These are phyloP conservation scores for Neoaliturus tenellus DNA, from an alignment of 2,888 invertebrate genomes.

Conservation along the genomic window DNA sequence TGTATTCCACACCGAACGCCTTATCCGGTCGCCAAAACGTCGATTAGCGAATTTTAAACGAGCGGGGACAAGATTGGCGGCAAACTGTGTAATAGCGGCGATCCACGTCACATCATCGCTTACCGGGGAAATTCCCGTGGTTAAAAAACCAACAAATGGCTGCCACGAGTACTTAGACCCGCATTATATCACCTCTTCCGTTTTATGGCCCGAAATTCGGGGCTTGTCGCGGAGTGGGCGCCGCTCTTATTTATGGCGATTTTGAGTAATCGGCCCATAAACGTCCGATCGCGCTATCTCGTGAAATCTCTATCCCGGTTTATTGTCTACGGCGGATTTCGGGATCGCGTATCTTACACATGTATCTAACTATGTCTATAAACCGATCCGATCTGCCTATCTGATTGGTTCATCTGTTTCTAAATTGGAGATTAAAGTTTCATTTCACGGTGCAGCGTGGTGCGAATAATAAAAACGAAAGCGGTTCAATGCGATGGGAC, in stretches of 20 bases:
- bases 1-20: not conserved
- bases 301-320: constrained; percentile 21
- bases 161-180: not conserved
- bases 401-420: not conserved
- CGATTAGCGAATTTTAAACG: constrained; percentile 16
- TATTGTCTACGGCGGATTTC: not conserved
- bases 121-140: not conserved
- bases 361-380: constrained; percentile 13
- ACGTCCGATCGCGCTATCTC: not conserved
- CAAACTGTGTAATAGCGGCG: not conserved
- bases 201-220: constrained; percentile 28
- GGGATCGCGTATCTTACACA: not conserved
- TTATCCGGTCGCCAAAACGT: not conserved
- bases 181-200: constrained; percentile 7
- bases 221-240: constrained; percentile 36
- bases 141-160: constrained; percentile 5
- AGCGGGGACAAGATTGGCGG: not conserved
- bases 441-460: not conserved
- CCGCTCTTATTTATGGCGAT: constrained; percentile 3
- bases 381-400: not conserved
- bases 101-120: not conserved
- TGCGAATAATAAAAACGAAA: not conserved
- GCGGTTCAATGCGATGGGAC: too few relatives aligned
- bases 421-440: constrained; percentile 1
- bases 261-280: constrained; percentile 10